Evolutionary conservation across 2,113 vertebrate species (phyloP).

Genomic region (Bostrychus sinensis): DNA sequence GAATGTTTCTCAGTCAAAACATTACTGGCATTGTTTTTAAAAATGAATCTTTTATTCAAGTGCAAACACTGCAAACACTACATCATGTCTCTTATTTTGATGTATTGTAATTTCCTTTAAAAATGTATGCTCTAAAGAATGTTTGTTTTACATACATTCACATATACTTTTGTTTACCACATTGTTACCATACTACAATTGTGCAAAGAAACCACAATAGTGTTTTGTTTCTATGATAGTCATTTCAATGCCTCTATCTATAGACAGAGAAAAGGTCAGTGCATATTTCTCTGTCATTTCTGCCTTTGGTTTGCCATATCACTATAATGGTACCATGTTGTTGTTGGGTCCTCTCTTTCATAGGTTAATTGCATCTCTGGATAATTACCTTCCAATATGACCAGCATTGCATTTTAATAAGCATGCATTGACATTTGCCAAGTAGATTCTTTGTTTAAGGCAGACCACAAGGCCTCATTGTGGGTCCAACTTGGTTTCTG

Average conservation of each 20-base stretch:
- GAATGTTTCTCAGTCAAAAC: no score
- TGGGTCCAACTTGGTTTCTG: neutral
- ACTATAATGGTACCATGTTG: neutral
- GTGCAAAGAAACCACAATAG: neutral
- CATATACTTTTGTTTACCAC: no score
- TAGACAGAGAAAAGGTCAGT: neutral
- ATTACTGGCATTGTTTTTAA: no score
- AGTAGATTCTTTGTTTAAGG: neutral
- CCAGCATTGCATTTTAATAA: neutral
- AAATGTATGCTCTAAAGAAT: no score
- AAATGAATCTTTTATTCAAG: no score
- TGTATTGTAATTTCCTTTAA: no score
- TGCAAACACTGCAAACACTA: no score
- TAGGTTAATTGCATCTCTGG: neutral
- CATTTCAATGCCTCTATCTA: neutral
- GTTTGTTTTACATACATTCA: no score
- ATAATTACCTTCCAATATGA: neutral
- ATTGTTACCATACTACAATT: neutral
- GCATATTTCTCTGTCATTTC: slow-evolving; percentile 1
- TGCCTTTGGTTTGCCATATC: neutral
- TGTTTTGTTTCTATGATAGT: neutral
- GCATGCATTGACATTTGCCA: neutral
- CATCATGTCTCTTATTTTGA: no score
- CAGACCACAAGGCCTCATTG: neutral
- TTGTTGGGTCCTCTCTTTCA: neutral